Base-by-base conservation (phyloP, 1,140 invertebrate genomes). In the Chymomyza costata region DNA sequence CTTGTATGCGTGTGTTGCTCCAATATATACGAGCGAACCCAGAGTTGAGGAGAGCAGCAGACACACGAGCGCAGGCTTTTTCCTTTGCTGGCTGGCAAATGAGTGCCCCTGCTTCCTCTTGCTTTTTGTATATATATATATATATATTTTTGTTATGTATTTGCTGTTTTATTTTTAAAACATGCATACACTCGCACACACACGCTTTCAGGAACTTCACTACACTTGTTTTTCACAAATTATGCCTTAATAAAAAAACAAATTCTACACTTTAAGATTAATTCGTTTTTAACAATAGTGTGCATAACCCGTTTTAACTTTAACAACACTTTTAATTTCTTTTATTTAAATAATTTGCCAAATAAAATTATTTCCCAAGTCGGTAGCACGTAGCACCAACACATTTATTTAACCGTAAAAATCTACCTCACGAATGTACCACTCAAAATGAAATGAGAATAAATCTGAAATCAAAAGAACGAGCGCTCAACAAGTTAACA, bases 151-250 rank as follows among this genome's bases (percentile, higher is more conserved):
- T 69, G 41, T 70, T 74, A 74, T 74, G 70, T 74, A 78, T 73
- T 78, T 73, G 67, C 63, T 30, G 71, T 67, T 64, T 78, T 78
- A 78, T 78, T 78, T 78, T 80, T 80, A 78, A 78, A 78, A 56
- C 63, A 50, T 41, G 44, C 30, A 62, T 55, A 45, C 51, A 48
- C 62, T 56, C 32, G 38, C 47, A 43, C 10, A 41, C 31, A 41
- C 34, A 44, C 18, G 44, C 46, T 39, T 40, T 37, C 54, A 34
- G n/a, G 31, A 44, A 37, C 43, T 43, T 14, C 31, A 41, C 37
- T 47, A 28, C 31, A 54, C 14, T 16, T n/a, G n/a, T n/a, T n/a
- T n/a, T n/a, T n/a, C n/a, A n/a, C n/a, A n/a, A n/a, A n/a, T n/a
- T n/a, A n/a, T n/a, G n/a, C n/a, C n/a, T n/a, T n/a, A n/a, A n/a